Conservation (phyloP, 2,113 vertebrate species). For the Tupaia tana region DNA sequence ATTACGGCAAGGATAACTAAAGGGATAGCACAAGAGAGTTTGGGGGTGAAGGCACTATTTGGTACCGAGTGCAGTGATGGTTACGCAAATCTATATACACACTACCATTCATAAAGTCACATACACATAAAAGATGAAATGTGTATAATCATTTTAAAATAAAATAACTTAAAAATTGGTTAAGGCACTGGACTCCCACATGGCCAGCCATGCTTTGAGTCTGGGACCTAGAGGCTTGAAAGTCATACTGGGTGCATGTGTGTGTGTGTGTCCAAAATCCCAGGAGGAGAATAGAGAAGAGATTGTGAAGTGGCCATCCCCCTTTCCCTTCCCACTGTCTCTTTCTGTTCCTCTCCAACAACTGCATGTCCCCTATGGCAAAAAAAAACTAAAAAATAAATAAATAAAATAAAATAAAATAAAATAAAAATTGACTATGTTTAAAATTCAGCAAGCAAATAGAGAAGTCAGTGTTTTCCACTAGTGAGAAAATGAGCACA, state of each 20-base stretch:
- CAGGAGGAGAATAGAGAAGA: too few species aligned
- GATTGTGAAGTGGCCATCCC: too few species aligned
- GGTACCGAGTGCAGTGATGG: accelerated
- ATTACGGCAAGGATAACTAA: neutral
- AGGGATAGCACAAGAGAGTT: neutral
- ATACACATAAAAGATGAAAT: neutral
- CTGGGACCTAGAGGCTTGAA: too few species aligned
- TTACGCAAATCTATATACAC: neutral
- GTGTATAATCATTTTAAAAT: neutral
- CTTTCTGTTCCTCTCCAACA: too few species aligned
- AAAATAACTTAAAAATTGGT: neutral
- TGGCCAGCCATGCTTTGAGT: too few species aligned
- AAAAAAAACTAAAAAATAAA: too few species aligned
- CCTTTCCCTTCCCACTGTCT: too few species aligned
- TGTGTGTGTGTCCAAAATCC: too few species aligned
- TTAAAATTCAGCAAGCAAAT: neutral
- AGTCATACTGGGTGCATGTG: too few species aligned
- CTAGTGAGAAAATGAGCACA: neutral
- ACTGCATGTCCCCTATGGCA: too few species aligned
- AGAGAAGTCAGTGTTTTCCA: neutral
- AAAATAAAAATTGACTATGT: neutral
- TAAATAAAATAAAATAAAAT: neutral
- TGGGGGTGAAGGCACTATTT: neutral
- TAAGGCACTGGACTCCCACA: too few species aligned
- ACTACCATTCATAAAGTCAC: too few species aligned